These are phyloP conservation scores for Anas georgica DNA, from an alignment of 2,797 vertebrate genomes.

Conservation along the genomic window DNA sequence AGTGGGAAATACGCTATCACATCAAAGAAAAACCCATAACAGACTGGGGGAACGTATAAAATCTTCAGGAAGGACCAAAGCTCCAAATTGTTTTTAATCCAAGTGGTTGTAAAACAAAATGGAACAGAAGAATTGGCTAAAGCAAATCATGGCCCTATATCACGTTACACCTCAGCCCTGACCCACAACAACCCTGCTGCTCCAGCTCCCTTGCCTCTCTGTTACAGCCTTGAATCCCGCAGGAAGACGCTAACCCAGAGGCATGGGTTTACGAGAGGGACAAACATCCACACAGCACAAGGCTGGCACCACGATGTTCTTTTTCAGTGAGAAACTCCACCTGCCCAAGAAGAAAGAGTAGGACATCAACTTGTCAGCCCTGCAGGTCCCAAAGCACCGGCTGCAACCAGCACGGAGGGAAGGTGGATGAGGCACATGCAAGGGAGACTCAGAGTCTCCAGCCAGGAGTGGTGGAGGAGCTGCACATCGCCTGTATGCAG, in stretches of 20 bases:
- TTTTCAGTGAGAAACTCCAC: not conserved
- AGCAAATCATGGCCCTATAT: not conserved
- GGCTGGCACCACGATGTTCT: not conserved
- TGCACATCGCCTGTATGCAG: not conserved
- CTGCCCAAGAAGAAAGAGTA: not conserved
- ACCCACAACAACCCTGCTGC: not conserved
- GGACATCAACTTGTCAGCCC: not conserved
- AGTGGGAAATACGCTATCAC: not conserved
- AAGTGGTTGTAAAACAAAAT: not conserved
- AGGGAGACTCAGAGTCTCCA: not conserved
- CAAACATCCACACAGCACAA: not conserved
- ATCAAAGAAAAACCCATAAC: not conserved
- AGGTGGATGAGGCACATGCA: too few relatives aligned
- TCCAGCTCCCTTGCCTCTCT: not conserved
- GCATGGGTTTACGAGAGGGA: not conserved
- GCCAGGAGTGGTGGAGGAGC: too few relatives aligned
- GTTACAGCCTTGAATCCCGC: not conserved
- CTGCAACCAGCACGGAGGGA: not conserved
- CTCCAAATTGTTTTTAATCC: not conserved
- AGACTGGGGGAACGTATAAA: not conserved
- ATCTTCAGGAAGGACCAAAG: not conserved
- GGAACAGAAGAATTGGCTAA: not conserved
- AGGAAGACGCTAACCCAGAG: not conserved
- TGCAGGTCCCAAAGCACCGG: not conserved
- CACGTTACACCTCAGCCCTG: not conserved